Conservation (phyloP, 2,888 invertebrate genomes). For the Aspidiotus rigidus region DNA sequence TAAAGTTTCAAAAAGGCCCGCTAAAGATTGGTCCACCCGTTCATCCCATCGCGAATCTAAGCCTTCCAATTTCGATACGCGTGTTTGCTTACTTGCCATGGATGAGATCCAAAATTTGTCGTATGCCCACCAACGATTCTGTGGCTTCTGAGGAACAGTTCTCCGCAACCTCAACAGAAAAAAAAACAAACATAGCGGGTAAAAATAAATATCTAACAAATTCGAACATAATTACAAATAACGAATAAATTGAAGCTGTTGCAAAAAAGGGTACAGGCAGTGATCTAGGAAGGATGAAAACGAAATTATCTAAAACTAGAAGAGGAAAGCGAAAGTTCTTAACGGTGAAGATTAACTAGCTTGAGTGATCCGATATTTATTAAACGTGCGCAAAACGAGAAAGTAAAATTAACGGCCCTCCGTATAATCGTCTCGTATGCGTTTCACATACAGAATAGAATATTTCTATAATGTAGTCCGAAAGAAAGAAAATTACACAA, state of each 20-base stretch:
- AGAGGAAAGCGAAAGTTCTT: conserved; percentile 10
- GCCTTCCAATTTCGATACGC: not conserved
- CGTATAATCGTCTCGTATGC: not conserved
- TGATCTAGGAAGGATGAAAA: not conserved
- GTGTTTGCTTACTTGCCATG: conserved; percentile 63
- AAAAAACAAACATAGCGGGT: not conserved
- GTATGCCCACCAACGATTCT: conserved; percentile 87
- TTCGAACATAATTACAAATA: not conserved
- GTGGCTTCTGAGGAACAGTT: conserved; percentile 75
- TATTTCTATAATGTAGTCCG: not conserved
- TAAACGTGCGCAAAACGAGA: conserved; percentile 5
- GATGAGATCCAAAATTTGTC: conserved; percentile 81
- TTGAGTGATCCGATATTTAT: not conserved
- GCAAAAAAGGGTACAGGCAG: no score
- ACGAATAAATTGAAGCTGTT: not conserved
- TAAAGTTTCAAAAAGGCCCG: no score
- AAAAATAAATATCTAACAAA: not conserved
- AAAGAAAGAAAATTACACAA: no score
- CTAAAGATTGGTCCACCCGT: no score
- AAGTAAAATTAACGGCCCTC: conserved; percentile 15
- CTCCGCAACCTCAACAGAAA: conserved; percentile 66
- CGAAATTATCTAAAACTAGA: not conserved
- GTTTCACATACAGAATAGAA: not conserved
- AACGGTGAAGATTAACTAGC: not conserved
- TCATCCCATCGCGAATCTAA: no score